Evolutionary conservation across 2,797 vertebrate genomes (phyloP), one percentile per base, ranked within the genome.

Genomic region (Erithacus rubecula): DNA sequence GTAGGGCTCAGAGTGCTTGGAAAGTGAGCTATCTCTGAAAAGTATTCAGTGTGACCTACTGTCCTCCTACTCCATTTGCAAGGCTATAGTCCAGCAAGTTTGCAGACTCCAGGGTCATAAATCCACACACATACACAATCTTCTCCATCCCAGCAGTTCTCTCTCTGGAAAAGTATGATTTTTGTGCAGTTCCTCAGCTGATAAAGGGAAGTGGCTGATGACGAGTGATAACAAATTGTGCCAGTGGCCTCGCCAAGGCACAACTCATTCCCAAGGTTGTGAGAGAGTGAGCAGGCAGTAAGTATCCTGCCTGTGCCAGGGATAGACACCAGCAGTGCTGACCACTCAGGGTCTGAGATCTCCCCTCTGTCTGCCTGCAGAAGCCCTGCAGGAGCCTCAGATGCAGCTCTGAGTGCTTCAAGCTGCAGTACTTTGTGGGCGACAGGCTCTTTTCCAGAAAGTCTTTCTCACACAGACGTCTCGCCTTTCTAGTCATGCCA

Each of bases 371-470:
- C 47, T 77, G 30, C 19, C 67, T 83, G 75, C 70, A 44, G 75
- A 58, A 91, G 37, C 51, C 67, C 26, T 19, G 75, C 46, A 47
- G 12, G 15, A 49, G 52, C 71, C 75, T 82, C 68, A 85, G 76
- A 49, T 2, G 2, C 64, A 80, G 56, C 53, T 93, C 36, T n/a
- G 52, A 60, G 69, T 53, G 70, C 60, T 92, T 94, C 79, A 74
- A 87, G 84, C 77, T 95, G 83, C 63, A 80, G 37, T 8, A 77
- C 62, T 92, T 87, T 58, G 83, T 92, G 84, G 87, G 83, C 8
- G 26, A 81, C 75, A 27, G 75, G 60, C 56, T 93, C 75, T 80
- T 95, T 93, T 94, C 93, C 78, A 92, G 89, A 92, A 92, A 75
- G 81, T 41, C 60, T 95, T 92, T 93, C 71, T 80, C 83, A 89